Evolutionary conservation across 2,113 vertebrate species (phyloP).

Genomic region (Steatornis caripensis): DNA sequence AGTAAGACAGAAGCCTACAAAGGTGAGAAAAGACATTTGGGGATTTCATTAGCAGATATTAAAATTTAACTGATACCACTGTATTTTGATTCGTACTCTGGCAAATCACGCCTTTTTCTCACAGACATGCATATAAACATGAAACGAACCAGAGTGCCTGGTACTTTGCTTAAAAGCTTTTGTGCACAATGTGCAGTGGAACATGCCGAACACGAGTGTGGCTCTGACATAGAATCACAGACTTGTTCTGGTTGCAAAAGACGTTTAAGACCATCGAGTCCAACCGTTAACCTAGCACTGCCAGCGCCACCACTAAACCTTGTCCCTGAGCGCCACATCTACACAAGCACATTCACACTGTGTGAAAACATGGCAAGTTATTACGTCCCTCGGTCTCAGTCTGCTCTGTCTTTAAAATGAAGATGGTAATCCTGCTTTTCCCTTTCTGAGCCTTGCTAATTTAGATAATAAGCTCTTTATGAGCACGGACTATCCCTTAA

Average conservation of each 20-base stretch:
- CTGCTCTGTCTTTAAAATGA: neutral
- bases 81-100: neutral
- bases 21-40: neutral
- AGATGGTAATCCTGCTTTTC: neutral
- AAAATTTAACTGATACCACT: neutral
- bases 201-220: neutral
- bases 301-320: too few relatives aligned
- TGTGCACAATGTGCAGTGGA: neutral
- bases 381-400: neutral
- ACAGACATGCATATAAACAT: neutral
- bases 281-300: too few relatives aligned
- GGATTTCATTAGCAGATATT: neutral
- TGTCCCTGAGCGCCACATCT: too few relatives aligned
- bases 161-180: neutral
- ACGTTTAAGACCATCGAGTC: too few relatives aligned
- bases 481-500: neutral
- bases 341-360: neutral
- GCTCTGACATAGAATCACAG: neutral
- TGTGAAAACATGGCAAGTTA: neutral
- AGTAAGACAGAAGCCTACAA: neutral
- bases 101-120: neutral
- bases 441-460: neutral
- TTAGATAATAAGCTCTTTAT: neutral
- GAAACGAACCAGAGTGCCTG: neutral
- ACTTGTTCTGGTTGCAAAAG: too few relatives aligned